phyloP scores from a whole-genome alignment of 2,113 vertebrate genomes.

The Clupea harengus region DNA sequence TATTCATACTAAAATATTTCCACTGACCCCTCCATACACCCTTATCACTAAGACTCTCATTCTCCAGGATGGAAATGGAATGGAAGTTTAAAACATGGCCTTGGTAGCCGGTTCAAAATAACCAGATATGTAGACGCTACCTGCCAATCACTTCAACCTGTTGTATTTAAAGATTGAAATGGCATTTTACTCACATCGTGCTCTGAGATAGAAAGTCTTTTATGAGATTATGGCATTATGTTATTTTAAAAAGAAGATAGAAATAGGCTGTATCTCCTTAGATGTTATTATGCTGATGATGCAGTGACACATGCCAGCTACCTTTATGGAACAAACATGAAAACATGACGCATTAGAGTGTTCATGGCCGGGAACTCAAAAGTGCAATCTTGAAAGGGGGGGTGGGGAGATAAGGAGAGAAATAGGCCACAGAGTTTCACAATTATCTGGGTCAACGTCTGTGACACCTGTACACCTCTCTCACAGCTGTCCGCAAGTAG shows the following conservation, averaged over 20 bases:
- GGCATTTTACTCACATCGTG: not conserved
- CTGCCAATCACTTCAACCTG: not conserved
- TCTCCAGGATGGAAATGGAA: too few relatives aligned
- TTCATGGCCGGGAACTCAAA: not conserved
- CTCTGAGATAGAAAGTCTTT: not conserved
- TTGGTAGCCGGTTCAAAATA: too few relatives aligned
- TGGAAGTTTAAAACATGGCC: too few relatives aligned
- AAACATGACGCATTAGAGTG: not conserved
- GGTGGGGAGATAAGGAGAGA: not conserved
- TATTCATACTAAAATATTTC: not conserved
- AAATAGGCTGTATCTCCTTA: not conserved
- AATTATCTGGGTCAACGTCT: not conserved
- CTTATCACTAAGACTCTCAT: not conserved
- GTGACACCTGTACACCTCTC: constrained; percentile 9
- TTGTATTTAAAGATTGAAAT: not conserved
- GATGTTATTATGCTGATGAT: not conserved
- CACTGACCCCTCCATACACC: not conserved
- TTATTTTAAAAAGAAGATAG: not conserved
- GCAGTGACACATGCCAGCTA: not conserved
- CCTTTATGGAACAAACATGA: not conserved
- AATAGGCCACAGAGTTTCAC: constrained; percentile 14
- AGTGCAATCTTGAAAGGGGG: not conserved
- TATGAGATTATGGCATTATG: not conserved
- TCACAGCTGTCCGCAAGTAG: not conserved
- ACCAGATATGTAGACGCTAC: too few relatives aligned